Evolutionary conservation across 2,888 invertebrate genomes (phyloP).

Genomic region (Tetragonisca angustula): DNA sequence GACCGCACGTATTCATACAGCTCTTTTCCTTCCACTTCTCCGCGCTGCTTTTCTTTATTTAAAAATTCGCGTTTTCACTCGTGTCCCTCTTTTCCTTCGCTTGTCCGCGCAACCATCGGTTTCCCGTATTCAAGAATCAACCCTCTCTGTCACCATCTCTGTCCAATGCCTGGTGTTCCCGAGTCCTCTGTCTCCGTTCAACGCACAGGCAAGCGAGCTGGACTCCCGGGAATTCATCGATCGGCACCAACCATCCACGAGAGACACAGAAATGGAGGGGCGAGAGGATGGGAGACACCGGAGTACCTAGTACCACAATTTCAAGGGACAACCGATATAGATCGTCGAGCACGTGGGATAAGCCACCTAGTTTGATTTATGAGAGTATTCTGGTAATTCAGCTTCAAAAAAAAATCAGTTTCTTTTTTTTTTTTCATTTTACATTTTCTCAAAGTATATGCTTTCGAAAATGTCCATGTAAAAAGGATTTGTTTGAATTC

Average conservation of each 20-base stretch:
- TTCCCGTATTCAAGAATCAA: conserved; percentile 10
- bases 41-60: neutral
- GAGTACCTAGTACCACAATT: conserved; percentile 46
- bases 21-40: neutral
- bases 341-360: conserved; percentile 47
- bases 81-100: neutral
- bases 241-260: conserved; percentile 62
- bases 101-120: neutral
- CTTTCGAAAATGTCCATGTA: too few relatives aligned
- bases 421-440: too few relatives aligned
- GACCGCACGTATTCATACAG: too few relatives aligned
- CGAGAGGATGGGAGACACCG: neutral
- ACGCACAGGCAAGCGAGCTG: conserved; percentile 48
- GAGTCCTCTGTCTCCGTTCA: conserved; percentile 14
- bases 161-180: too few relatives aligned
- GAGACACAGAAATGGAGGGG: neutral
- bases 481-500: too few relatives aligned
- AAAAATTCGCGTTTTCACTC: neutral
- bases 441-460: too few relatives aligned
- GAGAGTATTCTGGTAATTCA: too few relatives aligned
- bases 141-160: neutral
- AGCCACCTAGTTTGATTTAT: conserved; percentile 31
- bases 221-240: conserved; percentile 72
- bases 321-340: conserved; percentile 45
- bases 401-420: too few relatives aligned